Base-by-base conservation (phyloP, 2,113 vertebrate genomes). In the Morphnarchus princeps region DNA sequence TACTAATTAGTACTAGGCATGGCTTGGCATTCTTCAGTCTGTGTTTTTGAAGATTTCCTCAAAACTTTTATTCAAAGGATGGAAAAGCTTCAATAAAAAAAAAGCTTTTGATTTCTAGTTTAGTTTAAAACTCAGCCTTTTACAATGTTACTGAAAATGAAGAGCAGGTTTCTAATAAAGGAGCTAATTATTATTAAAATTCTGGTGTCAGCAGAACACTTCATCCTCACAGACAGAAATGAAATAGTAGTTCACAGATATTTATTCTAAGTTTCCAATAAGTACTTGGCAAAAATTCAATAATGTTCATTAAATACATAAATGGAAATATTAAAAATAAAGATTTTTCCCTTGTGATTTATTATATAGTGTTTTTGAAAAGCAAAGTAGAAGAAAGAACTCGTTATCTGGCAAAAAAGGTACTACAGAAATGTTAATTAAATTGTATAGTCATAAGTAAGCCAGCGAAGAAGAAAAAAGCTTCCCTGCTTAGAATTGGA, bases 291-390 rank as follows among this genome's bases (percentile, higher is more conserved):
- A 97, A 98, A 97, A 97, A 97, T 91, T 97, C 97, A 97, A 98
- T 98, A 98, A 97, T 70, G 89, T 97, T 98, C 97, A 98, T 98
- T 98, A 98, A 97, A 97, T 82, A 95, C 97, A 98, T 98, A 98
- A 98, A 98, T 97, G 96, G 97, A 96, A 98, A 97, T 98, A 98
- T 98, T 98, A 98, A 97, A 98, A 98, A 96, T 98, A 97, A 98
- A 95, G 92, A 98, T 98, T 97, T 97, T 80, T 11, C 95, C 95
- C 83, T 49, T 92, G 89, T 97, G 95, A 97, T 98, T 98, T 98
- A 98, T 98, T 98, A 95, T 93, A 74, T 52, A 81, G 62, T 83
- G 50, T 34, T 58, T 97, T 94, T 98, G 95, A 96, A 96, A 95
- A 96, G 90, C 81, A 95, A 97, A 93, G 80, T 66, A 97, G 79